Evolutionary conservation across 2,888 invertebrate species (phyloP).

Genomic region (Arrhopalites spinosus): DNA sequence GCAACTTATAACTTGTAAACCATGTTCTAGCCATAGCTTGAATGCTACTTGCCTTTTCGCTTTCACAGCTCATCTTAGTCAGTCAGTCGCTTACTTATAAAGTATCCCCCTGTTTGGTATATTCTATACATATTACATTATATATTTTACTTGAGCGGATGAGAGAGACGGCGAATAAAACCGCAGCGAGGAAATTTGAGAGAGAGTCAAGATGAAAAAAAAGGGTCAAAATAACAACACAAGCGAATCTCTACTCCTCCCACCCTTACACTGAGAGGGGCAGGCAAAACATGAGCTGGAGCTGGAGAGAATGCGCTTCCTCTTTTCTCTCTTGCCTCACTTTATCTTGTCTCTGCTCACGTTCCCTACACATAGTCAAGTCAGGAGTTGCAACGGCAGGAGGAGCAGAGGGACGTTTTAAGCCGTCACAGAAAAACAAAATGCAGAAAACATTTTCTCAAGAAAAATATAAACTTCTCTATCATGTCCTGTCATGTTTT

Average conservation of each 20-base stretch:
- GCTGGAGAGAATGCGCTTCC: slow-evolving; percentile 41
- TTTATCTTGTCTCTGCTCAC: slow-evolving; percentile 26
- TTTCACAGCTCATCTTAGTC: slow-evolving; percentile 36
- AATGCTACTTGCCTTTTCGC: slow-evolving; percentile 17
- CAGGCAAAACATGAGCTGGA: slow-evolving; percentile 11
- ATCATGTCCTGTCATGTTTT: slow-evolving; percentile 37
- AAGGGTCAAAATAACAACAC: neutral
- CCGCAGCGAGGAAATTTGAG: neutral
- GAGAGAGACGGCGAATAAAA: slow-evolving; percentile 51
- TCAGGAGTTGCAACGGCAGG: slow-evolving; percentile 23
- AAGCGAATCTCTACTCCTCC: slow-evolving; percentile 7
- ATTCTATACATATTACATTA: no score
- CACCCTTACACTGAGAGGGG: neutral
- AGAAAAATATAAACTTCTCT: slow-evolving; percentile 22
- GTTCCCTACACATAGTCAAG: neutral
- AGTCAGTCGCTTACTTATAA: neutral
- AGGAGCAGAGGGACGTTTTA: slow-evolving; percentile 40
- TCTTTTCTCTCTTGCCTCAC: slow-evolving; percentile 33
- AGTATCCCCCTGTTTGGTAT: no score
- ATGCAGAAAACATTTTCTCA: slow-evolving; percentile 15
- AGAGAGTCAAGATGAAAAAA: neutral
- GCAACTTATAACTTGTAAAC: neutral
- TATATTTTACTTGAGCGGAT: no score
- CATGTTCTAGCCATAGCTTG: neutral
- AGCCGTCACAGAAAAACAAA: slow-evolving; percentile 35